Evolutionary conservation across 2,797 vertebrate species (phyloP), one percentile per base, ranked within the genome.

Genomic region (Neomorphus geoffroyi): DNA sequence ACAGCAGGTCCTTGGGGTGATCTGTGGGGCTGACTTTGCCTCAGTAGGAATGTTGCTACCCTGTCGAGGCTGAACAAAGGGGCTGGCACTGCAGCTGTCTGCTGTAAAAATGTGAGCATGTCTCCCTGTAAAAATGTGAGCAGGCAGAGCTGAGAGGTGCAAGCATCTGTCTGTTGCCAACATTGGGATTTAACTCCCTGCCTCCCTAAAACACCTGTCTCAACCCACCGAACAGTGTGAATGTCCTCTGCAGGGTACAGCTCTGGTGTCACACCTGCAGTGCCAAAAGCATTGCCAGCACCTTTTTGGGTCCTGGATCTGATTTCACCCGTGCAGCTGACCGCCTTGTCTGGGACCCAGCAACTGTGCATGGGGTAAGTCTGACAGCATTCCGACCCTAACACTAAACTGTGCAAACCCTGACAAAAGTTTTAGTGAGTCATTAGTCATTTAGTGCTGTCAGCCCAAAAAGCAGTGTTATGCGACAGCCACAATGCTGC

Each of bases 291-390:
- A 28, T 22, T 80, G 23, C 35, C 66, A 56, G 10, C 28, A 75
- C 13, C 22, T 7, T 71, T 56, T 74, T 0, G 4, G 14, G 13
- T 41, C 86, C 62, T 67, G 65, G 24, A 18, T 71, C 26, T 45
- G 45, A 57, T 65, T 50, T 72, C 37, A 39, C 8, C 19, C 51
- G 28, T 81, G 62, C 50, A 65, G 66, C 27, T 0, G 0, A 17
- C 23, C 1, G 4, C n/a, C 26, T 67, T 45, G 16, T 26, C 48
- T n/a, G 56, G 60, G 41, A 80, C 58, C 13, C 54, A n/a, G 58
- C 8, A 2, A 15, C 1, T 2, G 5, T 32, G 24, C 3, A 2
- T 3, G 18, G 10, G 26, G 2, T 56, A 57, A 84, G 27, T 11
- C 17, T 11, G 87, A 67, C 33, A 33, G 6, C 22, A 13, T 22